Evolutionary conservation across 1,140 invertebrate genomes (phyloP).

Genomic region (Pseudomyrmex cubaensis): DNA sequence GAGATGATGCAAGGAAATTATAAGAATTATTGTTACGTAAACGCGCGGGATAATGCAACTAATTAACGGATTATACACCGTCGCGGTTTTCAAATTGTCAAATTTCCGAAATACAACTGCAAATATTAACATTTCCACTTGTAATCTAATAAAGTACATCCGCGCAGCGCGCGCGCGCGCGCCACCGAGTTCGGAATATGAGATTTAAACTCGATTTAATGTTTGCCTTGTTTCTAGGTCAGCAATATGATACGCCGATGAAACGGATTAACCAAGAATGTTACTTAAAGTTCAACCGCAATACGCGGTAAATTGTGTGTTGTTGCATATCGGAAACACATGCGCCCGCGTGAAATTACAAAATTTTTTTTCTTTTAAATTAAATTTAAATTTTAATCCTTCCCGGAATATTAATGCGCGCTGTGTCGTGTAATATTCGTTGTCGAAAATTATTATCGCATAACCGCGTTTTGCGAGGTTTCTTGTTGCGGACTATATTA

Average conservation of each 20-base stretch:
- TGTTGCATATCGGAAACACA: neutral
- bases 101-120: constrained; percentile 42
- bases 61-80: constrained; percentile 10
- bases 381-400: no score
- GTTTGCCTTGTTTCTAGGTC: constrained; percentile 58
- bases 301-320: neutral
- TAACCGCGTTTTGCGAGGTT: no score
- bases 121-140: constrained; percentile 39
- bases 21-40: neutral
- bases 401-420: no score
- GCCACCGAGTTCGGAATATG: constrained; percentile 46
- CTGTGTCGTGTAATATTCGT: no score
- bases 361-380: neutral
- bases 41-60: neutral
- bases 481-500: no score
- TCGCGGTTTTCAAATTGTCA: constrained; percentile 22
- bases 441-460: no score
- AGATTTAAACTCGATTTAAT: constrained; percentile 56
- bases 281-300: constrained; percentile 14
- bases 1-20: no score
- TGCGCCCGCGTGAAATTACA: constrained; percentile 15
- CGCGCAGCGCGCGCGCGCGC: neutral
- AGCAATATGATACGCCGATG: constrained; percentile 49
- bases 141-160: constrained; percentile 55
- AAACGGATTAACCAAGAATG: constrained; percentile 42